These are phyloP conservation scores for Heliconius cydno DNA, from an alignment of 2,888 invertebrate genomes.

Conservation along the genomic window DNA sequence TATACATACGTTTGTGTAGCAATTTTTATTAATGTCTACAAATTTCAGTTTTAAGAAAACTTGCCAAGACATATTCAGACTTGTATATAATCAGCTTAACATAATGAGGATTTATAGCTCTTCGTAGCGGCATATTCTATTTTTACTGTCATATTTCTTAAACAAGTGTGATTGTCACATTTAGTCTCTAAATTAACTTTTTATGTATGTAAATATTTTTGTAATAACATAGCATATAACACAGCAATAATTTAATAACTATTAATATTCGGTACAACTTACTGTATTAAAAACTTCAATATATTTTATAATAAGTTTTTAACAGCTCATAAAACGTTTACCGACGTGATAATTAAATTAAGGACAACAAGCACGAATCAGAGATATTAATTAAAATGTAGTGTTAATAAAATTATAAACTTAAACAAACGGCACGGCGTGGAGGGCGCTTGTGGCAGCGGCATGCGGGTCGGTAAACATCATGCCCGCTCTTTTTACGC, in stretches of 20 bases:
- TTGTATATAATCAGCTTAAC: background rate
- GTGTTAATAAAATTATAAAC: constrained; percentile 52
- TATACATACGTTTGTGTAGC: constrained; percentile 7
- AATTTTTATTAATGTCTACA: too few species aligned
- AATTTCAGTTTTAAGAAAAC: background rate
- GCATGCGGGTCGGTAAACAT: constrained; percentile 71
- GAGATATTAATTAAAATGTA: constrained; percentile 52
- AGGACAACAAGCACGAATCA: constrained; percentile 40
- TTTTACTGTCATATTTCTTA: too few species aligned
- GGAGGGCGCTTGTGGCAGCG: constrained; percentile 54
- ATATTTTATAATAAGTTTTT: background rate
- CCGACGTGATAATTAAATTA: constrained; percentile 35
- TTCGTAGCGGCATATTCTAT: background rate
- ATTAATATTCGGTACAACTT: too few species aligned
- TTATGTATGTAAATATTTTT: too few species aligned
- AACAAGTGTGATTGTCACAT: too few species aligned
- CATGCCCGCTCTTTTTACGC: constrained; percentile 62
- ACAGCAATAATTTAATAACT: too few species aligned
- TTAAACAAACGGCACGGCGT: constrained; percentile 52
- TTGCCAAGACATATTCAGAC: background rate
- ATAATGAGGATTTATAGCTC: background rate
- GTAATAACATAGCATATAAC: too few species aligned
- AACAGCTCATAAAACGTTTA: constrained; percentile 8
- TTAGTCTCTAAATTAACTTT: too few species aligned
- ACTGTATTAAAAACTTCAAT: too few species aligned